These are phyloP conservation scores for Pterocles orientalis DNA, from an alignment of 2,113 vertebrate species.

Conservation along the genomic window DNA sequence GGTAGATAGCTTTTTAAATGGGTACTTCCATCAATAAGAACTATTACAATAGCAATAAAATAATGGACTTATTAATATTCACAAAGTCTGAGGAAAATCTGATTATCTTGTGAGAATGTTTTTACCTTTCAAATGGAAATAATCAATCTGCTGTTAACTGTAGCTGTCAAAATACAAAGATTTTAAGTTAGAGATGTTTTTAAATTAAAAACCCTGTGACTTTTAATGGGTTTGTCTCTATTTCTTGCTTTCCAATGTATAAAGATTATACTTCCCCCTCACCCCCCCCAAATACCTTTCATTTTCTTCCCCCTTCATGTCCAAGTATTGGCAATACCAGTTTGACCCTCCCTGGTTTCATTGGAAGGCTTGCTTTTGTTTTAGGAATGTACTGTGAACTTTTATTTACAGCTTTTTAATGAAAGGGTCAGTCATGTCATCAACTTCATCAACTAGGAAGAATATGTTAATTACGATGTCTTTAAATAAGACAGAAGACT, in stretches of 20 bases:
- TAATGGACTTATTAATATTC: constrained; percentile 35
- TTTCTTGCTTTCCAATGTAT: background rate
- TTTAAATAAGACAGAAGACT: background rate
- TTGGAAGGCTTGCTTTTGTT: background rate
- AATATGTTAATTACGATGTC: background rate
- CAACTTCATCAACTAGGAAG: background rate
- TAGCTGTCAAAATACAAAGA: background rate
- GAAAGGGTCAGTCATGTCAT: background rate
- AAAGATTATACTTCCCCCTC: background rate
- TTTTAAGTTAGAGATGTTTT: background rate
- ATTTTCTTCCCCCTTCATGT: accelerated
- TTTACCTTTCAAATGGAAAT: constrained; percentile 19
- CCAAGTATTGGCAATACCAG: background rate
- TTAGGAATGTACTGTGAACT: background rate
- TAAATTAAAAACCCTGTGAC: background rate
- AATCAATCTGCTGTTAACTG: constrained; percentile 3
- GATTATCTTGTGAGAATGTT: background rate
- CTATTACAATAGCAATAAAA: background rate
- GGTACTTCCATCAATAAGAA: background rate
- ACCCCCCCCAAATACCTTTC: background rate
- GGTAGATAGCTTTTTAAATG: background rate
- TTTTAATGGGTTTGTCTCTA: background rate
- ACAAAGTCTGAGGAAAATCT: background rate
- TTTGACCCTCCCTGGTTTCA: background rate
- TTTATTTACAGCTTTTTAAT: background rate